phyloP scores from a whole-genome alignment of 2,797 vertebrate genomes.

The Epinephelus coioides region DNA sequence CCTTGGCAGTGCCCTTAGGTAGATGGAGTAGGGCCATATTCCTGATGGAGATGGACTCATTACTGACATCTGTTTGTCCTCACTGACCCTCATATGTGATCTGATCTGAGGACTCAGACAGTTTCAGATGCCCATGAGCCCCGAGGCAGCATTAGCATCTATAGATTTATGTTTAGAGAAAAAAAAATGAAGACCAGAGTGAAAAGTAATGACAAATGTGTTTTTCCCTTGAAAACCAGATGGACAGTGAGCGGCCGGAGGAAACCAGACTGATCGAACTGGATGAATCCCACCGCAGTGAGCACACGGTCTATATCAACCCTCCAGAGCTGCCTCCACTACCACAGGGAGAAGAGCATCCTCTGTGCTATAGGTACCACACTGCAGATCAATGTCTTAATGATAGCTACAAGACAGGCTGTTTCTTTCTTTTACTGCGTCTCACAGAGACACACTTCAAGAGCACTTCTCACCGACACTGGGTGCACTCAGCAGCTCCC shows the following conservation, averaged over 20 bases:
- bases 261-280: slow-evolving; percentile 95
- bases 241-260: slow-evolving; percentile 92
- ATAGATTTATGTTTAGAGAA: slow-evolving; percentile 27
- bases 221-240: slow-evolving; percentile 82
- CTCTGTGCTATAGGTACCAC: slow-evolving; percentile 93
- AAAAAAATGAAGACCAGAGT: slow-evolving; percentile 4
- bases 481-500: slow-evolving; percentile 26
- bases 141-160: slow-evolving; percentile 3
- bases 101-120: slow-evolving; percentile 32
- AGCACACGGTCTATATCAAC: slow-evolving; percentile 98
- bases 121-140: slow-evolving; percentile 7
- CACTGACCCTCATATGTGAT: slow-evolving; percentile 45
- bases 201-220: slow-evolving; percentile 15
- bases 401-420: not conserved
- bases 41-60: slow-evolving; percentile 39
- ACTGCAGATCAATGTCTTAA: slow-evolving; percentile 24
- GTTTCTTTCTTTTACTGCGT: slow-evolving; percentile 9
- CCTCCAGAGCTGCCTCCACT: slow-evolving; percentile 96
- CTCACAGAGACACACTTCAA: slow-evolving; percentile 14
- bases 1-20: slow-evolving; percentile 44
- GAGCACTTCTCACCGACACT: slow-evolving; percentile 22
- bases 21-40: slow-evolving; percentile 30
- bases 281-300: slow-evolving; percentile 96
- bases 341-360: slow-evolving; percentile 94
- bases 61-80: slow-evolving; percentile 47